Conservation (phyloP, 2,888 invertebrate species). For the Drosophila trichaetosa region DNA sequence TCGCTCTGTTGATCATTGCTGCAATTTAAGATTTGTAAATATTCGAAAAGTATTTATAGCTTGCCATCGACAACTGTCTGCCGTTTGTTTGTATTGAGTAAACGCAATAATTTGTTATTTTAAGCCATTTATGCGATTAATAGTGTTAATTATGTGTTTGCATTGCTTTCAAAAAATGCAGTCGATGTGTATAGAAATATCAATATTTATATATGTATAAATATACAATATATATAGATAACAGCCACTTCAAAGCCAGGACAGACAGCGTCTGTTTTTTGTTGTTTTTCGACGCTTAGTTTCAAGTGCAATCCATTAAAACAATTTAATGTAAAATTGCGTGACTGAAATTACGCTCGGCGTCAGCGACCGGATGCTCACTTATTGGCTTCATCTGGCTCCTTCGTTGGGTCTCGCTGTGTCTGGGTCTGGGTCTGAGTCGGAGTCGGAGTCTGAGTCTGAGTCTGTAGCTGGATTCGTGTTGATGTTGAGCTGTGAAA, state of each 20-base stretch:
- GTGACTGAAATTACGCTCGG: slow-evolving; percentile 39
- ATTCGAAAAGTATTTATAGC: slow-evolving; percentile 15
- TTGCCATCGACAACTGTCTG: slow-evolving; percentile 15
- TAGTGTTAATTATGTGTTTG: slow-evolving; percentile 46
- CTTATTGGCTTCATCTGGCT: slow-evolving; percentile 40
- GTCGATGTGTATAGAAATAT: neutral
- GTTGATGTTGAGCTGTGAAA: slow-evolving; percentile 34
- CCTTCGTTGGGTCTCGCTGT: neutral
- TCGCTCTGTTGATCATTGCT: neutral
- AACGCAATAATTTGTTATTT: slow-evolving; percentile 20
- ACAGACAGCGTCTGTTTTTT: slow-evolving; percentile 31
- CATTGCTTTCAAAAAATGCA: neutral
- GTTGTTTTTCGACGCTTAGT: slow-evolving; percentile 23
- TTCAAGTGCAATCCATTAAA: slow-evolving; percentile 58
- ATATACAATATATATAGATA: neutral
- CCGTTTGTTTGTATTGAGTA: slow-evolving; percentile 19
- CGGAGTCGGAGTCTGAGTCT: slow-evolving; percentile 29
- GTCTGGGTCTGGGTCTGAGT: slow-evolving; percentile 7
- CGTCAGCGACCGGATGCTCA: slow-evolving; percentile 19
- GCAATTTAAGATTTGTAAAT: slow-evolving; percentile 8
- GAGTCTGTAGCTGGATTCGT: slow-evolving; percentile 19
- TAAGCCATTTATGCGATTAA: slow-evolving; percentile 30
- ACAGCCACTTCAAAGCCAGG: slow-evolving; percentile 2
- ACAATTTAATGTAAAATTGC: slow-evolving; percentile 56
- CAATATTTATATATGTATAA: too few species aligned